Base-by-base conservation (phyloP, 2,113 vertebrate genomes). In the Archilochus colubris region DNA sequence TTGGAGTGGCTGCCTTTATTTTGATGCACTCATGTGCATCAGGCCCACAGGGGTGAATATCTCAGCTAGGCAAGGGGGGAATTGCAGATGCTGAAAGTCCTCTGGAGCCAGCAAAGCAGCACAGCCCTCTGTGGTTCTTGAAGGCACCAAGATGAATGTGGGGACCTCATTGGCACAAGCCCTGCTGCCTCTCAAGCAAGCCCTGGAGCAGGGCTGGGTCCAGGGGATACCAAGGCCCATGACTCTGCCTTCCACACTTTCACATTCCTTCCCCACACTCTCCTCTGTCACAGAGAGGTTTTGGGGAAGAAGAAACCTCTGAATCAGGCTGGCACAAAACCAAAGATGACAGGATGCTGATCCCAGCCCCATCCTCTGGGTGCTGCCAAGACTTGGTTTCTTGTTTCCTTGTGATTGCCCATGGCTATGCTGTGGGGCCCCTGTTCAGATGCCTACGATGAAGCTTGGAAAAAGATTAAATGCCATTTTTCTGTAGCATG, bases 11-110 rank as follows among this genome's bases (percentile, higher is more conserved):
- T 0, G 2, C 27, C 55, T 74, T 74, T 46, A 33, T 27, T 68
- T 51, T 2, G 0, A 31, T 0, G 0, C 38, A 3, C 28, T 75
- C 2, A 1, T 46, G 54, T 50, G 73, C n/a, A n/a, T n/a, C n/a
- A n/a, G n/a, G 31, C 8, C 14, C n/a, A 4, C 0, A 3, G 23
- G 23, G 51, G 27, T 14, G 22, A 4, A 0, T 64, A 69, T 69
- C 80, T 48, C 50, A 64, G 61, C 36, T 63, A 1, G 0, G 31
- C 21, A 59, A 59, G 25, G 25, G 81, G 38, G 48, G n/a, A 64
- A 19, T 10, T 62, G n/a, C 38, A 36, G 44, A 12, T 64, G 57
- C 62, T 58, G 50, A 40, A 75, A 23, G 20, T 28, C 14, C 11
- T 14, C 36, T 51, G 61, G 70, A 64, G n/a, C 64, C 51, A 40